Percentiles rank a stretch among this genome's conserved stretches.
Conservation (phyloP, 2,888 invertebrate species). For the Watsonalla cultraria region DNA sequence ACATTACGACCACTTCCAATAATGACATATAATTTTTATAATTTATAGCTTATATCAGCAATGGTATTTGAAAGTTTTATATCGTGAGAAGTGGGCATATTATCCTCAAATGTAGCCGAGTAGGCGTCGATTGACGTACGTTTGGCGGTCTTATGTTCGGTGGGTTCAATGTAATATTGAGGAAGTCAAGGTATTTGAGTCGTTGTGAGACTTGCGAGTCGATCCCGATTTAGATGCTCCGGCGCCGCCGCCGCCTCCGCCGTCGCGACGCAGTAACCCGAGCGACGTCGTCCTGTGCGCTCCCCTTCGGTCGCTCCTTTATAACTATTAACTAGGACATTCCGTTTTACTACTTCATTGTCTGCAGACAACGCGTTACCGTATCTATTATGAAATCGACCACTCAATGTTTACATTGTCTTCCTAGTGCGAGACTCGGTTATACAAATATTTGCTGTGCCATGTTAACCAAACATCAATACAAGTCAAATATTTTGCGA, state of each 20-base stretch:
- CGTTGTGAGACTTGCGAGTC: slow-evolving; percentile 74
- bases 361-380: slow-evolving; percentile 20
- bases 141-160: slow-evolving; percentile 66
- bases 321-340: slow-evolving; percentile 40
- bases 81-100: slow-evolving; percentile 10
- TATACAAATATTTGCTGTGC: background rate
- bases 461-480: background rate
- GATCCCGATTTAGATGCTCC: slow-evolving; percentile 78
- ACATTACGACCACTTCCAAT: no score
- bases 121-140: slow-evolving; percentile 74
- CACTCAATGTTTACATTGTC: slow-evolving; percentile 20
- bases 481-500: background rate
- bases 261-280: slow-evolving; percentile 74
- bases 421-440: slow-evolving; percentile 17
- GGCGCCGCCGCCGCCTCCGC: slow-evolving; percentile 69
- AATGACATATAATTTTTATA: no score
- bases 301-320: slow-evolving; percentile 52
- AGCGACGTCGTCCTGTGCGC: slow-evolving; percentile 70
- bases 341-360: slow-evolving; percentile 41
- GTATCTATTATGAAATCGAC: slow-evolving; percentile 21
- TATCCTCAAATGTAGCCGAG: slow-evolving; percentile 36
- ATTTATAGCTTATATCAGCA: no score
- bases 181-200: slow-evolving; percentile 79
- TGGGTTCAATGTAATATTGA: slow-evolving; percentile 79
- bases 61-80: background rate